Base-by-base conservation (phyloP, 2,113 vertebrate genomes). In the Danionella cerebrum region DNA sequence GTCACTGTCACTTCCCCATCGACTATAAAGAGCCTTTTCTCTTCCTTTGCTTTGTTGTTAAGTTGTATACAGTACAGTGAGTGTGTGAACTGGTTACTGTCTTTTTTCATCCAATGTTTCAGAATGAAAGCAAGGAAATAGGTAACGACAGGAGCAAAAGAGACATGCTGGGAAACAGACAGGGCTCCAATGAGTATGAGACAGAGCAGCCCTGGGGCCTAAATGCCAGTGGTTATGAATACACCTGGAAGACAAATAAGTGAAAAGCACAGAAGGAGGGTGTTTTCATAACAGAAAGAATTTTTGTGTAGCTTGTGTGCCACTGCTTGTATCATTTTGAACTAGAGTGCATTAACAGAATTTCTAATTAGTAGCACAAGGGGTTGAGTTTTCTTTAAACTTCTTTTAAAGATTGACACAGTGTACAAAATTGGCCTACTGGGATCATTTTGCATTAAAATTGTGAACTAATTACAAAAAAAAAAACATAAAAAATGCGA, bases 171-270 rank as follows among this genome's bases (percentile, higher is more conserved):
- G 13, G 47, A 10, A 5, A 42, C 25, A 73, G 8, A 45, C 18
- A 69, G 38, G 36, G n/a, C n/a, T n/a, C n/a, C n/a, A 13, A 67
- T 24, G 55, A 22, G 53, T 44, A 29, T 41, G 36, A 54, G 38
- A 75, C 11, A 65, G 51, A 2, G 63, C 44, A 29, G 50, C 50
- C 69, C 31, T 14, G 27, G 62, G 67, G 41, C n/a, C 6, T 60
- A 48, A 77, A 79, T 72, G 72, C 67, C 69, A 66, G 22, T 19
- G 31, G 6, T 11, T 36, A 67, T 51, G 36, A 52, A 62, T 55
- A 69, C 75, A 78, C 75, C 79, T 77, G 77, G 21, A 6, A 16
- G 42, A 27, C 38, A 71, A 33, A 21, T 53, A 51, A 51, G 58
- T 31, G 54, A 36, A 29, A 36, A 31, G 57, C 67, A 77, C 58